Percentiles rank a stretch among this genome's conserved stretches.
Evolutionary conservation across 2,888 invertebrate genomes (phyloP).

Genomic region (Metalampra italica): DNA sequence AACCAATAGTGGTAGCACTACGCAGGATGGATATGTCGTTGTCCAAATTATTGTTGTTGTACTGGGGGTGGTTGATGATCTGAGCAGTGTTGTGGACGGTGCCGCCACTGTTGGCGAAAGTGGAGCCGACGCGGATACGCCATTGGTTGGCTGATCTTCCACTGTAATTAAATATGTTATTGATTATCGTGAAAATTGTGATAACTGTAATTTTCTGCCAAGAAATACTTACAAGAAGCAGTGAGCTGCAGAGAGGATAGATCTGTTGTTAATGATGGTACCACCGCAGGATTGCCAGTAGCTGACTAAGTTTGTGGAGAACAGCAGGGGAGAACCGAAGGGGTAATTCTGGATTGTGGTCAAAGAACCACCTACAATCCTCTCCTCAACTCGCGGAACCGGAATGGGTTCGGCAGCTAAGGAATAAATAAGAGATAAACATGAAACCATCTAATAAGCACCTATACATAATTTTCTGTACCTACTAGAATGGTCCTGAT

Average conservation of each 20-base stretch:
- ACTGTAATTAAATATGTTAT: slow-evolving; percentile 23
- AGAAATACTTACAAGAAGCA: slow-evolving; percentile 21
- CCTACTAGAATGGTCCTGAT: too few relatives aligned
- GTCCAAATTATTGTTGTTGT: slow-evolving; percentile 23
- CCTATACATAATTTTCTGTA: too few relatives aligned
- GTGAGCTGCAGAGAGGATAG: slow-evolving; percentile 25
- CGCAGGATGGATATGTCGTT: slow-evolving; percentile 39
- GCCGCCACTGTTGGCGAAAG: slow-evolving; percentile 30
- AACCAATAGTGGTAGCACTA: slow-evolving; percentile 15
- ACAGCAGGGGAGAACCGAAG: slow-evolving; percentile 13
- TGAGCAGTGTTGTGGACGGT: slow-evolving; percentile 14
- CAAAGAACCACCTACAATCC: slow-evolving; percentile 5
- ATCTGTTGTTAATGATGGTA: slow-evolving; percentile 21
- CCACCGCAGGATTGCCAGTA: slow-evolving; percentile 23
- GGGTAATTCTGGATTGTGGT: slow-evolving; percentile 13
- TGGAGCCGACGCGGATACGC: slow-evolving; percentile 32
- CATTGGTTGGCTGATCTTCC: slow-evolving; percentile 24
- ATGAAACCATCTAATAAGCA: too few relatives aligned
- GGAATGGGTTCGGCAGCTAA: background rate
- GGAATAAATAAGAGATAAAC: background rate
- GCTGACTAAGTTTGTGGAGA: slow-evolving; percentile 3
- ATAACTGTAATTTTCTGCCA: slow-evolving; percentile 1
- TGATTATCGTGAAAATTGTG: background rate
- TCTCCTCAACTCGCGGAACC: background rate
- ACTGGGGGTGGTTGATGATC: slow-evolving; percentile 26